Conservation (phyloP, 2,113 vertebrate genomes). For the Coregonus clupeaformis region DNA sequence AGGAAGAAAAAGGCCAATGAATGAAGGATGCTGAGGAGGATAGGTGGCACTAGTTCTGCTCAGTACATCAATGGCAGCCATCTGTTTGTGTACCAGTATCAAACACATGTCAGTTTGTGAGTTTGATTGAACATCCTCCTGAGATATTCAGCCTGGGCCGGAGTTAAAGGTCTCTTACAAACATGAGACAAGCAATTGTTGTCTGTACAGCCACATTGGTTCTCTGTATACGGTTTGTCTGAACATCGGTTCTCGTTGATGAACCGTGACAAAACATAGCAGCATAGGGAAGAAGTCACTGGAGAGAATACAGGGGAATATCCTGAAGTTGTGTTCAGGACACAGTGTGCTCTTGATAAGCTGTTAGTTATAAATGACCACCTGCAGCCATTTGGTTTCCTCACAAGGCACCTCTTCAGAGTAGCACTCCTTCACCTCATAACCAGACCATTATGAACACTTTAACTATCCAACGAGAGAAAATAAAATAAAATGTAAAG, state of each 20-base stretch:
- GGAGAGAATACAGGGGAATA: not conserved
- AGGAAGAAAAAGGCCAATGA: not conserved
- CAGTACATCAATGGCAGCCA: not conserved
- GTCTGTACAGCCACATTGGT: no score
- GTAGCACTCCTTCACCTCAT: not conserved
- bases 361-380: not conserved
- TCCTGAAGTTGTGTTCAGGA: not conserved
- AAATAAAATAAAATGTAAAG: constrained; percentile 7
- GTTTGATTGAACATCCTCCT: not conserved
- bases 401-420: not conserved
- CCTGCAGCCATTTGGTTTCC: not conserved
- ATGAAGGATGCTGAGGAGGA: not conserved
- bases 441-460: not conserved
- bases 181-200: no score
- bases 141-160: not conserved
- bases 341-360: not conserved
- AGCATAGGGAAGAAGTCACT: not conserved
- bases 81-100: not conserved
- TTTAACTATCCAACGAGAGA: constrained; percentile 13
- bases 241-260: not conserved
- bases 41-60: not conserved
- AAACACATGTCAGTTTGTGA: not conserved
- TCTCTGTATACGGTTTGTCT: no score
- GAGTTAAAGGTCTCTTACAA: no score
- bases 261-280: not conserved